phyloP scores from a whole-genome alignment of 1,140 invertebrate species.

The Zaprionus africanus region DNA sequence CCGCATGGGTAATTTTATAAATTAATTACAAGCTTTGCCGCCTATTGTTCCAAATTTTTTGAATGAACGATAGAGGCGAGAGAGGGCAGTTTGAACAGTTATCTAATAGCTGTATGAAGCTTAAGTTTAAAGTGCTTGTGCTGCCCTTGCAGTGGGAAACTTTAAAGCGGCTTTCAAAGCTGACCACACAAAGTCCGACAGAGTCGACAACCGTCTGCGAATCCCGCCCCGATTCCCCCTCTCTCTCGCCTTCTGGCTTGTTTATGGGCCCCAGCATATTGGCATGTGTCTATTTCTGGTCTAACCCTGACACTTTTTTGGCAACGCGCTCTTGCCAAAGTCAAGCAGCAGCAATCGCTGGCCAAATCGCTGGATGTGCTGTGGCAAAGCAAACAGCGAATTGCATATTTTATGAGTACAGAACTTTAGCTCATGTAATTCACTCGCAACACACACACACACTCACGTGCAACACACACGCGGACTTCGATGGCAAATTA shows the following conservation, averaged over 20 bases:
- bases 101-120: not conserved
- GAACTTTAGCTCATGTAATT: constrained; percentile 71
- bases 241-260: constrained; percentile 38
- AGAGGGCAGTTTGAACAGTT: not conserved
- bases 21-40: constrained; percentile 57
- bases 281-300: constrained; percentile 78
- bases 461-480: constrained; percentile 18
- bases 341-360: constrained; percentile 53
- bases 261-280: constrained; percentile 69
- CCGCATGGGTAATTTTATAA: constrained; percentile 65
- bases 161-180: constrained; percentile 23
- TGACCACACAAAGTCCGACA: constrained; percentile 6
- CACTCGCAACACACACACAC: constrained; percentile 28
- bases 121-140: not conserved
- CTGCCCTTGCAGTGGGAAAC: constrained; percentile 2
- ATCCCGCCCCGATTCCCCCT: not conserved
- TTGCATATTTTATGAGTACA: constrained; percentile 76
- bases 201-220: constrained; percentile 5
- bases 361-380: constrained; percentile 70
- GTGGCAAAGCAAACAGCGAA: constrained; percentile 60
- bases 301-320: constrained; percentile 78
- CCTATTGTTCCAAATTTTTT: constrained; percentile 49
- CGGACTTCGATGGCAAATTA: constrained; percentile 65
- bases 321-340: constrained; percentile 58
- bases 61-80: not conserved